Percentiles rank a stretch among this genome's conserved stretches.
These are phyloP conservation scores for Drosophila murphyi DNA, from an alignment of 1,140 invertebrate species.

Conservation along the genomic window DNA sequence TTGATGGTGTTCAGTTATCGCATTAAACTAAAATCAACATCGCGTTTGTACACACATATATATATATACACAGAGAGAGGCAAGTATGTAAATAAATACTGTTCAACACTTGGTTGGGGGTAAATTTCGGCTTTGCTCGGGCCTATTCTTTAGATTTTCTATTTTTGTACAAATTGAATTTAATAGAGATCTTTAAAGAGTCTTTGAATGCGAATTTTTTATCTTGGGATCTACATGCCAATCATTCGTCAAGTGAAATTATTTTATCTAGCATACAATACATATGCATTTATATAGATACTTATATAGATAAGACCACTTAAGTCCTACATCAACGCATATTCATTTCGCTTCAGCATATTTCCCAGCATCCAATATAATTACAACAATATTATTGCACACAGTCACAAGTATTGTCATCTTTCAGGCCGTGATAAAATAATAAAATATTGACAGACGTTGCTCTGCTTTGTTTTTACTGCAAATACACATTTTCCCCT, in stretches of 20 bases:
- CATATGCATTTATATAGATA: not conserved
- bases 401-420: constrained; percentile 2
- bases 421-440: not conserved
- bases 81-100: not conserved
- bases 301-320: not conserved
- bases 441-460: constrained; percentile 6
- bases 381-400: constrained; percentile 12
- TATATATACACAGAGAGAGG: not conserved
- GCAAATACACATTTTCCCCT: constrained; percentile 16
- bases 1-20: not conserved
- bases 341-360: not conserved
- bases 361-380: constrained; percentile 12
- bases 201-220: no score
- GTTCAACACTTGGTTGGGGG: not conserved
- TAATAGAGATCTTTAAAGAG: no score
- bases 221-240: no score
- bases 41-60: not conserved
- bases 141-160: not conserved
- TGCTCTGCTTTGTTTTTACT: constrained; percentile 30
- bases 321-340: not conserved
- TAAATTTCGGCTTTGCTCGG: not conserved
- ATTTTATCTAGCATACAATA: no score
- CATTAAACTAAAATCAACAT: not conserved
- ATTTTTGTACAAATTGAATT: no score
- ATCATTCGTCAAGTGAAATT: no score